Conservation (phyloP, 2,113 vertebrate species). For the Synodontis membranacea region DNA sequence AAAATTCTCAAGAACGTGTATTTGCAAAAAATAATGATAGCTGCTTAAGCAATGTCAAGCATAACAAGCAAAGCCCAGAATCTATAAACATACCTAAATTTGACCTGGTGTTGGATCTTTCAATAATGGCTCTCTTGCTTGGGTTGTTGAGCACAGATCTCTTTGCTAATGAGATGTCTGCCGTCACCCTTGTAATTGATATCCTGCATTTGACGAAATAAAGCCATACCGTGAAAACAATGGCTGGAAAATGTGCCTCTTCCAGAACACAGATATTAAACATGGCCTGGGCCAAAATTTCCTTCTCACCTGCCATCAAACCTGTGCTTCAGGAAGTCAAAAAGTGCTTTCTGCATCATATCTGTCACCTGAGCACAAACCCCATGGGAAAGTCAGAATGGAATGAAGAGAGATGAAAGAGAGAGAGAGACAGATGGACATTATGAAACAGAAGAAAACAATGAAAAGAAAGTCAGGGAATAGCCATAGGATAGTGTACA, state of each 20-base stretch:
- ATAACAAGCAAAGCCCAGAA: constrained; percentile 55
- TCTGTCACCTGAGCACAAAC: constrained; percentile 88
- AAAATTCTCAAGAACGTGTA: neutral
- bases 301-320: constrained; percentile 97
- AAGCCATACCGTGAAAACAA: constrained; percentile 28
- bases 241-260: constrained; percentile 50
- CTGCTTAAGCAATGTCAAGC: constrained; percentile 41
- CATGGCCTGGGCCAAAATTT: neutral
- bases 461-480: neutral
- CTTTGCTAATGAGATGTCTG: constrained; percentile 98
- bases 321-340: constrained; percentile 99
- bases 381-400: constrained; percentile 25
- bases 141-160: constrained; percentile 98
- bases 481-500: neutral
- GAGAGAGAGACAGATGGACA: constrained; percentile 50
- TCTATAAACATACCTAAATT: constrained; percentile 84
- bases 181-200: constrained; percentile 97
- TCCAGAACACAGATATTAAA: neutral
- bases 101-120: constrained; percentile 94
- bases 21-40: neutral
- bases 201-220: constrained; percentile 77
- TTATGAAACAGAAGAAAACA: constrained; percentile 39
- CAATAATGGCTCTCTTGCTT: constrained; percentile 97
- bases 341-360: constrained; percentile 99
- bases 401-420: constrained; percentile 55